phyloP scores from a whole-genome alignment of 1,140 invertebrate genomes.

The Geopemphigus sp. region DNA sequence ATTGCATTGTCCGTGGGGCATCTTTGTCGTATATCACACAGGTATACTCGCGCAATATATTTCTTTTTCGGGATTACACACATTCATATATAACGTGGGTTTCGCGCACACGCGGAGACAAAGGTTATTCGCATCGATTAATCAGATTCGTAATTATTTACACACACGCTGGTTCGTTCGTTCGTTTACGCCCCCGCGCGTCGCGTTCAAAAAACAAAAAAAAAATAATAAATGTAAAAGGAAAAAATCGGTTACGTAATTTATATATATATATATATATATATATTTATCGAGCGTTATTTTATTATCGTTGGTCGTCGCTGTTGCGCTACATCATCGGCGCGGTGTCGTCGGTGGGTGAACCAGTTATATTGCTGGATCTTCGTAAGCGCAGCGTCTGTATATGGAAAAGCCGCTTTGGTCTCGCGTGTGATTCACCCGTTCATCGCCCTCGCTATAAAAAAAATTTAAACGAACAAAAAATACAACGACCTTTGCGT shows the following conservation, averaged over 20 bases:
- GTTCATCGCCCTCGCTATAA: conserved; percentile 31
- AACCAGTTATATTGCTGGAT: conserved; percentile 17
- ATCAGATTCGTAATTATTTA: conserved; percentile 34
- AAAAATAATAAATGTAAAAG: background rate
- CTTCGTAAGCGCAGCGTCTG: conserved; percentile 10
- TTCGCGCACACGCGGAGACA: conserved; percentile 33
- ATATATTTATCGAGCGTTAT: too few species aligned
- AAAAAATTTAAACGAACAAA: background rate
- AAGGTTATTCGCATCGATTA: conserved; percentile 15
- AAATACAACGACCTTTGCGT: conserved; percentile 16
- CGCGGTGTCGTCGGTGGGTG: conserved; percentile 20
- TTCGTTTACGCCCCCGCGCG: background rate
- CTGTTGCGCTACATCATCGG: background rate
- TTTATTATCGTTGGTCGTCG: background rate
- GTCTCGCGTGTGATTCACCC: conserved; percentile 18
- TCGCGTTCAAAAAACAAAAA: background rate
- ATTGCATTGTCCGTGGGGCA: too few species aligned
- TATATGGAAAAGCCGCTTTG: conserved; percentile 14
- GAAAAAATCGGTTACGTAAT: too few species aligned
- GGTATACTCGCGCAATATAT: too few species aligned
- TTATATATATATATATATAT: too few species aligned
- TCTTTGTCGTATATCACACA: too few species aligned
- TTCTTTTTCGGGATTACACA: too few species aligned
- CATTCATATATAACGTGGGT: background rate
- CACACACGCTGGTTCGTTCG: background rate